phyloP scores from a whole-genome alignment of 2,888 invertebrate genomes.

The Caenorhabditis parvicauda region DNA sequence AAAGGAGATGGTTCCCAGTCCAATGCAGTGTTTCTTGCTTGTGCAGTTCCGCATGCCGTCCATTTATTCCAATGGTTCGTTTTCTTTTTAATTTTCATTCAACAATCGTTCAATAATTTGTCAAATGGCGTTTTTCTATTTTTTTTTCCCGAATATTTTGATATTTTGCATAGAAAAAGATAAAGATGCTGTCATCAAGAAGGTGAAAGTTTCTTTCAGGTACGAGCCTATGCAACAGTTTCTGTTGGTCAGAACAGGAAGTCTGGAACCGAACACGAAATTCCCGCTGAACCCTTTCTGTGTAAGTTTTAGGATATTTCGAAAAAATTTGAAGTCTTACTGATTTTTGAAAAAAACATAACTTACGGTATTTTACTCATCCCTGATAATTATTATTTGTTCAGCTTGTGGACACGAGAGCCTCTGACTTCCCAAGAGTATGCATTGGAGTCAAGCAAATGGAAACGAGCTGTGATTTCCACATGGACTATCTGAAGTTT shows the following conservation, averaged over 20 bases:
- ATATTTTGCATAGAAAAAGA: too few relatives aligned
- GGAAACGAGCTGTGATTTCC: constrained; percentile 16
- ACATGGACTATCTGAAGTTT: too few relatives aligned
- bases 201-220: too few relatives aligned
- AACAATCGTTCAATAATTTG: too few relatives aligned
- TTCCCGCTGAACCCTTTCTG: constrained; percentile 50
- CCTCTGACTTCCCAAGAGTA: constrained; percentile 86
- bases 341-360: too few relatives aligned
- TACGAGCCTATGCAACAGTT: constrained; percentile 73
- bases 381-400: constrained; percentile 3
- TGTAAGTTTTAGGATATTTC: constrained; percentile 11
- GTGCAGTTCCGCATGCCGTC: constrained; percentile 85
- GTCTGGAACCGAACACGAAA: constrained; percentile 33
- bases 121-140: too few relatives aligned
- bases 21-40: constrained; percentile 88
- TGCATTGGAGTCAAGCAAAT: constrained; percentile 84
- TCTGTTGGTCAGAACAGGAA: constrained; percentile 78
- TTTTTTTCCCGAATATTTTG: too few relatives aligned
- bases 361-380: too few relatives aligned
- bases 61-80: constrained; percentile 84
- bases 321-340: neutral
- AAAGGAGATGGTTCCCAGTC: constrained; percentile 80
- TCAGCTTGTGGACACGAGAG: constrained; percentile 25
- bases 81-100: neutral
- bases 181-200: too few relatives aligned